A percentile compares a stretch with the other conserved stretches of the same genome.
Conservation (phyloP, 1,140 invertebrate genomes). For the Tyrophagus putrescentiae region DNA sequence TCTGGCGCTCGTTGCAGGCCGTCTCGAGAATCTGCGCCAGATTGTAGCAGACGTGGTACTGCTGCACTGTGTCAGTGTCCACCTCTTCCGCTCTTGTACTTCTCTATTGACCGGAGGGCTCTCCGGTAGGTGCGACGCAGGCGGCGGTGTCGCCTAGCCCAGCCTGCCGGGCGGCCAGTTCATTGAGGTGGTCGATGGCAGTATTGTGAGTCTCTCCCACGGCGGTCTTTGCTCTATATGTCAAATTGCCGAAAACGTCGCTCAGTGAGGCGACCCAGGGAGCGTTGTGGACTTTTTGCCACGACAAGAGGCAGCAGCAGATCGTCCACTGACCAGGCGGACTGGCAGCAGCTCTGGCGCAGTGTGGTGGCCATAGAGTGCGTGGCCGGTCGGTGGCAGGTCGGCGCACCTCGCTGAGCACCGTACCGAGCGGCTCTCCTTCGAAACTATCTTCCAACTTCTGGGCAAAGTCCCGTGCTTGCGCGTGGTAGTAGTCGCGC, state of each 20-base stretch:
- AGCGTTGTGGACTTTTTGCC: too few species aligned
- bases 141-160: slow-evolving; percentile 38
- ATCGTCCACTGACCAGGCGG: slow-evolving; percentile 27
- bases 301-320: slow-evolving; percentile 43
- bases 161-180: slow-evolving; percentile 47
- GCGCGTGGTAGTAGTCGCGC: slow-evolving; percentile 43
- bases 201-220: slow-evolving; percentile 48
- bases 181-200: slow-evolving; percentile 52
- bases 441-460: too few species aligned
- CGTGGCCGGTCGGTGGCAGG: slow-evolving; percentile 25
- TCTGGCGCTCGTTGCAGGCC: too few species aligned
- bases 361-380: slow-evolving; percentile 9
- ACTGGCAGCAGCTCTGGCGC: not conserved
- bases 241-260: slow-evolving; percentile 48
- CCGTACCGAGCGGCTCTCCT: slow-evolving; percentile 30
- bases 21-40: slow-evolving; percentile 36
- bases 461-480: slow-evolving; percentile 36
- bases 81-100: slow-evolving; percentile 39
- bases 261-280: too few species aligned
- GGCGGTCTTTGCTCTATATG: slow-evolving; percentile 46
- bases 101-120: slow-evolving; percentile 41
- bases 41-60: slow-evolving; percentile 54
- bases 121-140: slow-evolving; percentile 47
- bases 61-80: slow-evolving; percentile 43
- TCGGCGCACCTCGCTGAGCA: slow-evolving; percentile 35